phyloP scores from a whole-genome alignment of 2,113 vertebrate genomes.

The Drymodes brunneopygia region DNA sequence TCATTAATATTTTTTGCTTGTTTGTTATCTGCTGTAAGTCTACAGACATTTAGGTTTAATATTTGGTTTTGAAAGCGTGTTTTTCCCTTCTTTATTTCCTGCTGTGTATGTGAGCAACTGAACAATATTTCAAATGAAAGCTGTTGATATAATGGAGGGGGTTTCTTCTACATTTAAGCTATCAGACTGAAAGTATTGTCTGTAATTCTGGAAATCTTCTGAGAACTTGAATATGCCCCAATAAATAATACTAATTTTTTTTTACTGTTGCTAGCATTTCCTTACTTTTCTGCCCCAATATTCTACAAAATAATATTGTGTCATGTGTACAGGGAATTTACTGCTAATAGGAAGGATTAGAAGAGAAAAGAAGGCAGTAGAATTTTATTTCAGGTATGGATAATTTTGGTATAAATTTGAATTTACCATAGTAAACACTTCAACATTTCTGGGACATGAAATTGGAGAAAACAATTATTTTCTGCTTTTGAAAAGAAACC shows the following conservation, averaged over 20 bases:
- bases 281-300: background rate
- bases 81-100: constrained; percentile 58
- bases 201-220: background rate
- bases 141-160: background rate
- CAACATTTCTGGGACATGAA: background rate
- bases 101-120: constrained; percentile 50
- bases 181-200: background rate
- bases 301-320: background rate
- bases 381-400: background rate
- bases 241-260: background rate
- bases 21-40: constrained; percentile 48
- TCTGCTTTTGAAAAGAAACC: background rate
- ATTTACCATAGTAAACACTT: background rate
- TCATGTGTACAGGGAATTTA: background rate
- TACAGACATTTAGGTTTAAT: constrained; percentile 65
- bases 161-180: background rate
- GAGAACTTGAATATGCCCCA: background rate
- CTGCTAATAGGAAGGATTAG: background rate
- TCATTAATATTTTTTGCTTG: constrained; percentile 53
- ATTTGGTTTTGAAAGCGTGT: constrained; percentile 59
- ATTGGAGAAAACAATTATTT: background rate
- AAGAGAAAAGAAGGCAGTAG: background rate
- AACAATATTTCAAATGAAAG: constrained; percentile 59
- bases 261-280: background rate
- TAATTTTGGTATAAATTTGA: background rate